Base-by-base conservation (phyloP, 2,888 invertebrate species). In the Leucophora obtusa region DNA sequence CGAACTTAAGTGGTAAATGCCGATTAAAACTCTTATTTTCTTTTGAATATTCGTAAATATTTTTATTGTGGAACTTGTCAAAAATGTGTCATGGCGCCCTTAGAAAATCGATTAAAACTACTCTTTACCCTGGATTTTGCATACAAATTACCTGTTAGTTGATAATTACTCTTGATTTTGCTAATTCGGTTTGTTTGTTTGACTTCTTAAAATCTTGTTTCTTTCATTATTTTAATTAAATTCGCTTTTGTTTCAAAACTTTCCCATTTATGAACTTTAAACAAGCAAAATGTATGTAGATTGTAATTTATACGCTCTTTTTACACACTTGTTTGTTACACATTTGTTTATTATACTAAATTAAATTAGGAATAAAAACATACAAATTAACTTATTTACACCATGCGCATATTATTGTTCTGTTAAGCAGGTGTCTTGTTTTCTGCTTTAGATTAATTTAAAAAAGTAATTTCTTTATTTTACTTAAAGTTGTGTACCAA, bases 361-460 rank as follows among this genome's bases (percentile, higher is more conserved):
- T 50, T 28, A 7, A 35, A 8, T 47, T n/a, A 47, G 47, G 24
- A 35, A n/a, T 15, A 28, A 33, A 15, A n/a, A 33, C 9, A 33
- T 54, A 35, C 53, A 17, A 68, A 60, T 43, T 63, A 53, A 56
- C 28, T 56, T 62, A 38, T 63, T 62, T 50, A 50, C 54, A 71
- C 47, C 51, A 10, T 21, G 28, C 51, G 28, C 8, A 15, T 38
- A 6, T 18, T 35, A 43, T 11, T 11, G 54, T 69, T 54, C 47
- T 58, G 58, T 56, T 59, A 47, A 60, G n/a, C 60, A 62, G 60
- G 66, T 58, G 66, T 38, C 74, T 58, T 60, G 72, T 51, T 51
- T 21, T 70, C 58, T 69, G 17, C 43, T 60, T 79, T 21, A 38
- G 0, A 17, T 47, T 15, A 56, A 35, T 10, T 11, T n/a, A 51